These are phyloP conservation scores for Gymnothorax javanicus DNA, from an alignment of 2,797 vertebrate species.

Conservation along the genomic window DNA sequence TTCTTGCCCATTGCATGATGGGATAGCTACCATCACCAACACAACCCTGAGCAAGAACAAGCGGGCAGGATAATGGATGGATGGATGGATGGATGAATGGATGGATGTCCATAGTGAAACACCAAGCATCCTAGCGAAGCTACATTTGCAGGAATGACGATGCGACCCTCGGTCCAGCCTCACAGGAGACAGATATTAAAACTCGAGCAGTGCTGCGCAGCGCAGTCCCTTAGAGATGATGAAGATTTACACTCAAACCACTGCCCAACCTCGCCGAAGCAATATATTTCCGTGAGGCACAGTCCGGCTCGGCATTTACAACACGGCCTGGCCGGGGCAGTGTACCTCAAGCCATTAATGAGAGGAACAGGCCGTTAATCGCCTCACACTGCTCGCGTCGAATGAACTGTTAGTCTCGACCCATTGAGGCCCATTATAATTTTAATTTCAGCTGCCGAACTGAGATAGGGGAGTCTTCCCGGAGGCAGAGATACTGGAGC, in stretches of 20 bases:
- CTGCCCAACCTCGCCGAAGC: neutral
- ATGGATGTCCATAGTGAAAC: neutral
- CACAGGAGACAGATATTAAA: neutral
- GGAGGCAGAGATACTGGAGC: neutral
- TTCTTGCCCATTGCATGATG: no score
- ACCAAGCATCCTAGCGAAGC: neutral
- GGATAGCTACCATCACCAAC: no score
- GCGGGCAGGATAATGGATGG: neutral
- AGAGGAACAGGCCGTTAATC: neutral
- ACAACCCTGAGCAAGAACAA: no score
- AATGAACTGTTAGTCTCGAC: neutral
- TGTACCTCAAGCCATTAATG: neutral
- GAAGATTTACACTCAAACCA: neutral
- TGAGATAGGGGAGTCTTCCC: neutral
- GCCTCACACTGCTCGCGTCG: neutral
- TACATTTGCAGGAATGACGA: neutral
- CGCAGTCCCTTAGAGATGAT: neutral
- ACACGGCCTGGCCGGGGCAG: neutral
- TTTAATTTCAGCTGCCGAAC: neutral
- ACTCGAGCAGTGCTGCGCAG: neutral
- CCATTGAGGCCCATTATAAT: neutral
- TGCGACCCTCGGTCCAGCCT: neutral
- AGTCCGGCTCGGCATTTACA: neutral
- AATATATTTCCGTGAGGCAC: neutral
- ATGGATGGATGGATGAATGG: no score